Evolutionary conservation across 2,888 invertebrate species (phyloP).

Genomic region (Apotomis capreana): DNA sequence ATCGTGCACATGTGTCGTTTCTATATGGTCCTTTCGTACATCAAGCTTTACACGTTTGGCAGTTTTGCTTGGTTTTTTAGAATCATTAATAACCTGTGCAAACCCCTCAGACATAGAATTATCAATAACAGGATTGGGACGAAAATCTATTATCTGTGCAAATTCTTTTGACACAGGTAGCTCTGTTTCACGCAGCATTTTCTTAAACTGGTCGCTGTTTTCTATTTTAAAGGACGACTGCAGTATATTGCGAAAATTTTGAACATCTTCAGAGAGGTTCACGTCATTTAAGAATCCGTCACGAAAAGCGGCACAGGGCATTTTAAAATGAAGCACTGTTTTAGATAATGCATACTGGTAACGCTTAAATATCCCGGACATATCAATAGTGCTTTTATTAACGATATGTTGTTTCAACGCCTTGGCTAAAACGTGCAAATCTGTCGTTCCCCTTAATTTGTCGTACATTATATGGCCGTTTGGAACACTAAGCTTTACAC

Average conservation of each 20-base stretch:
- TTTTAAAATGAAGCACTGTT: not conserved
- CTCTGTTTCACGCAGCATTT: not conserved
- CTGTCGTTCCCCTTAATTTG: not conserved
- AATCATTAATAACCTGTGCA: not conserved
- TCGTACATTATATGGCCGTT: not conserved
- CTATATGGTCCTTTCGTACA: not conserved
- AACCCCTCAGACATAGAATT: too few species aligned
- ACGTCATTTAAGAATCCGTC: not conserved
- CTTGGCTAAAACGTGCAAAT: not conserved
- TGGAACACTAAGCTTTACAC: not conserved
- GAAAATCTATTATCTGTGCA: not conserved
- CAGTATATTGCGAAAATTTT: not conserved
- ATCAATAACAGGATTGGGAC: not conserved
- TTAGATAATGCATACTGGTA: not conserved
- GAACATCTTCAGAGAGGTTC: not conserved
- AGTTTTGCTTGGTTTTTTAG: not conserved
- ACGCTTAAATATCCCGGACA: not conserved
- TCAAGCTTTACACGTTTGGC: not conserved
- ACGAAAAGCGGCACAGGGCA: not conserved
- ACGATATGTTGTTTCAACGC: not conserved
- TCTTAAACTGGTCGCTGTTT: not conserved
- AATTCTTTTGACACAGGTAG: not conserved
- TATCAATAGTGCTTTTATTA: not conserved
- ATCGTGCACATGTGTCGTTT: not conserved
- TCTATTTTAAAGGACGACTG: not conserved